phyloP scores from a whole-genome alignment of 2,797 vertebrate genomes.

The Oreonectes daqikongensis region DNA sequence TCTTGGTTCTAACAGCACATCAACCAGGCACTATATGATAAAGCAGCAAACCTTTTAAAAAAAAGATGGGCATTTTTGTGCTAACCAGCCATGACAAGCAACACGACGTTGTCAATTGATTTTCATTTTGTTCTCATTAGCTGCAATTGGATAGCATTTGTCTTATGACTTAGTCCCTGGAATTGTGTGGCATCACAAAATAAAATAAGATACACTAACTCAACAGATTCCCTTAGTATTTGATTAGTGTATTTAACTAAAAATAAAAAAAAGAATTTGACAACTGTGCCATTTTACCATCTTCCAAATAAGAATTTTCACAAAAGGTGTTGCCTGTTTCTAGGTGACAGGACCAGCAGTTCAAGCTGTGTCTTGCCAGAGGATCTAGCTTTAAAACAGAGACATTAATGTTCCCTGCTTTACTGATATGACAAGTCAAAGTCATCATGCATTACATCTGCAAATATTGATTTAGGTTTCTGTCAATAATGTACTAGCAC shows the following conservation, averaged over 20 bases:
- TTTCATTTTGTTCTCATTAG: too few relatives aligned
- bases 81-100: too few relatives aligned
- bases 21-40: not conserved
- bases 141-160: too few relatives aligned
- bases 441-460: not conserved
- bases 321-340: conserved; percentile 37
- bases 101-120: too few relatives aligned
- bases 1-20: not conserved
- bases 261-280: not conserved
- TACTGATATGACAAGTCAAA: conserved; percentile 53
- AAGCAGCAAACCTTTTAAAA: too few relatives aligned
- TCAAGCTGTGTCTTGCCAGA: not conserved
- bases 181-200: not conserved
- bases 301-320: not conserved
- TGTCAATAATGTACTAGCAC: not conserved
- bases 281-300: not conserved
- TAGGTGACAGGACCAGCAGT: conserved; percentile 24
- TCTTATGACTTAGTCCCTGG: too few relatives aligned
- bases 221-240: not conserved
- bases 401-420: conserved; percentile 57
- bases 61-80: too few relatives aligned
- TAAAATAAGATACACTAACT: not conserved
- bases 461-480: not conserved
- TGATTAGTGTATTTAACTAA: not conserved
- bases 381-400: not conserved